Evolutionary conservation across 92 coral and sea anemone genomes (phyloP), one percentile per base, ranked within the genome.

Genomic region (Actinostola sp.): DNA sequence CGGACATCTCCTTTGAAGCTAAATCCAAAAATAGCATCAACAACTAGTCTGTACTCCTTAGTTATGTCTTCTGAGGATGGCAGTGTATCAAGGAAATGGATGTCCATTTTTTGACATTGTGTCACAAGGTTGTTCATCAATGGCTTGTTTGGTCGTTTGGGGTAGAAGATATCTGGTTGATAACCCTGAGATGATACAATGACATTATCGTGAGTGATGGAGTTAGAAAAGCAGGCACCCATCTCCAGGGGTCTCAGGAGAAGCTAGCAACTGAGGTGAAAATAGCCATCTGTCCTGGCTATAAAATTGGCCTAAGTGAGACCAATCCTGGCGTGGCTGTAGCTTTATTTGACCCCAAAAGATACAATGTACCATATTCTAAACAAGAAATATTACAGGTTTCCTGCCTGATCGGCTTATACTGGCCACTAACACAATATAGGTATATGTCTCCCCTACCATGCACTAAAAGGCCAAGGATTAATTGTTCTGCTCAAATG

Each of bases 1-100:
- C 98, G 73, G 7, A 92, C 92, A 70, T 82, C 82, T 15, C 98
- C 98, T 66, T 93, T 93, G 67, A 93, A 93, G 78, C 97, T 93
- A 61, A 93, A 93, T 20, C 98, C 98, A 84, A 93, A 93, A 32
- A 93, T 82, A 45, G 98, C 93, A 90, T 93, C 98, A 55, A 93
- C 84, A 42, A 93, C 63, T n/a, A 90, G 76, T 45, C 75, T 79
- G 60, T 84, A 90, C 4, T 88, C 72, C 2, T 63, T 61, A 60
- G 82, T 73, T n/a, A 93, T 89, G 28, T 87, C 89, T 9, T 48
- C 24, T 16, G 93, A 79, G 20, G 81, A 30, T 2, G 97, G 96
- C 49, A 93, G 81, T 12, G 72, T 78, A 41, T 67, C 66, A 35
- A 93, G 61, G 50, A 93, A 91, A 20, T 89, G 88, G 23, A 93